These are phyloP conservation scores for Enteromius afrohamiltoni DNA, from an alignment of 2,797 vertebrate genomes.

Conservation along the genomic window DNA sequence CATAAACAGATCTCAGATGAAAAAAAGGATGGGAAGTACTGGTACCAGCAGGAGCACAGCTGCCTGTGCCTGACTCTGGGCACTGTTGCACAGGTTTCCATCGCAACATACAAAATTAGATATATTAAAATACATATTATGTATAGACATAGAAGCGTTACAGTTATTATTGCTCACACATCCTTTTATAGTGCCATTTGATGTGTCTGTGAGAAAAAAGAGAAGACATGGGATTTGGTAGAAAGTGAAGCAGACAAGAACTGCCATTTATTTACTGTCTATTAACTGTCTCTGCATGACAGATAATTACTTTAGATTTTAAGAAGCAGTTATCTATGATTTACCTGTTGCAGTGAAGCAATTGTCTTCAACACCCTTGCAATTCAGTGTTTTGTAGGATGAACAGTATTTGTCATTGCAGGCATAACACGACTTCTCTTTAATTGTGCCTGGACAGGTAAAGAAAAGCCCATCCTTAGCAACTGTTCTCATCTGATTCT, in stretches of 20 bases:
- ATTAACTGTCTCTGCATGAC: neutral
- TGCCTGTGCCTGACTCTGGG: neutral
- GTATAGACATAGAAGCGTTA: too few species aligned
- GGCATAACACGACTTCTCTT: fast-evolving
- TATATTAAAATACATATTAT: too few species aligned
- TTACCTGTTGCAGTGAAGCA: neutral
- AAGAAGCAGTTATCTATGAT: neutral
- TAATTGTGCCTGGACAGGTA: neutral
- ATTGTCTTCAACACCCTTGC: neutral
- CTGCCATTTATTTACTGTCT: neutral
- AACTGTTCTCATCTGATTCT: neutral
- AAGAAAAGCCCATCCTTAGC: neutral
- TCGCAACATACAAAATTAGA: neutral
- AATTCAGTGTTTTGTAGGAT: neutral
- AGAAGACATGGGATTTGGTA: neutral
- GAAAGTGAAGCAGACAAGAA: neutral
- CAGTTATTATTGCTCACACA: neutral
- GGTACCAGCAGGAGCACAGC: neutral
- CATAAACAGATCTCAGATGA: neutral
- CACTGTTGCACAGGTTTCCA: neutral
- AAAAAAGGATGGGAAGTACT: neutral
- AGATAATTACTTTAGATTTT: neutral
- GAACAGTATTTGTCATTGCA: fast-evolving
- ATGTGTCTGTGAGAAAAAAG: neutral
- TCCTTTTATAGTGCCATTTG: neutral